Conservation (phyloP, 2,888 invertebrate species). For the Metalampra italica region DNA sequence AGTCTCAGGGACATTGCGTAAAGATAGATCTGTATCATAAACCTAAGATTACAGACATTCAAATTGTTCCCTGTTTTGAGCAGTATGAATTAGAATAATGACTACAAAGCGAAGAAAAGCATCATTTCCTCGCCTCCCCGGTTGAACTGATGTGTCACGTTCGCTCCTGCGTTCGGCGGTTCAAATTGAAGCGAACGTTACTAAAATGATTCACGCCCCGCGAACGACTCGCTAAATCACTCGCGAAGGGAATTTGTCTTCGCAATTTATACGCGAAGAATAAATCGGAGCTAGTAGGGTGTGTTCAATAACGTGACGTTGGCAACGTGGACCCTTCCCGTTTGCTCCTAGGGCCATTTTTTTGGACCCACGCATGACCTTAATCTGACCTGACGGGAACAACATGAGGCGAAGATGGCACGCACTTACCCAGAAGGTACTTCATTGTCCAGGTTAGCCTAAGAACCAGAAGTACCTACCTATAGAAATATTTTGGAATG, state of each 20-base stretch:
- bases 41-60: no score
- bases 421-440: no score
- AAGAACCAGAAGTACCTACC: no score
- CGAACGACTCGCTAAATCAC: conserved; percentile 42
- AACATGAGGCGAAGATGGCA: no score
- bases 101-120: no score
- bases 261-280: conserved; percentile 59
- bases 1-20: no score
- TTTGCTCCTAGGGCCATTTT: neutral
- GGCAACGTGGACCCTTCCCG: conserved; percentile 8
- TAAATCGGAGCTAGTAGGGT: conserved; percentile 45
- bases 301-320: conserved; percentile 30
- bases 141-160: neutral
- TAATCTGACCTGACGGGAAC: no score
- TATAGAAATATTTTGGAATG: no score
- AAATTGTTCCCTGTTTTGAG: no score
- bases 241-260: conserved; percentile 51
- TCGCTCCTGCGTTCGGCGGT: neutral
- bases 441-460: no score
- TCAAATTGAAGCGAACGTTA: conserved; percentile 21
- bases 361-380: no score
- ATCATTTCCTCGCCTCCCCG: neutral
- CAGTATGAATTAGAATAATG: neutral
- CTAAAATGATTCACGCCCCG: conserved; percentile 24
- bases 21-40: no score